phyloP scores from a whole-genome alignment of 2,113 vertebrate genomes.

The Cettia cetti region DNA sequence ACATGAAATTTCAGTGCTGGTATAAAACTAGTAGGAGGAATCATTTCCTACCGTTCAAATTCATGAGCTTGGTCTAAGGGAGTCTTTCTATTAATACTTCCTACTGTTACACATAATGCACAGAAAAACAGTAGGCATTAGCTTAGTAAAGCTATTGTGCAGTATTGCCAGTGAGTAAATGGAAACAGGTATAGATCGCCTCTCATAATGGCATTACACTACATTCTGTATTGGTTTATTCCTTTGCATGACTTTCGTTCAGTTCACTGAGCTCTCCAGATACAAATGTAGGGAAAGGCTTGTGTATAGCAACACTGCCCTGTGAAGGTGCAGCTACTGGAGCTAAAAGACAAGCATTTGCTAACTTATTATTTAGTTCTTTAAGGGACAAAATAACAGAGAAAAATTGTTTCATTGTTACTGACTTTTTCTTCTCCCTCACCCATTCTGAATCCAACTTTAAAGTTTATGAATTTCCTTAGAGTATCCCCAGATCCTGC shows the following conservation, averaged over 20 bases:
- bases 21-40: slow-evolving; percentile 35
- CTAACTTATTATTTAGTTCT: not conserved
- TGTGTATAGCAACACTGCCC: not conserved
- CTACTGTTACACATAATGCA: slow-evolving; percentile 15
- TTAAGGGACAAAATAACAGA: not conserved
- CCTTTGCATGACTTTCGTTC: not conserved
- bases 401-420: not conserved
- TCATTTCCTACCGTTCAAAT: slow-evolving; percentile 25
- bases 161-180: slow-evolving; percentile 19
- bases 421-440: not conserved
- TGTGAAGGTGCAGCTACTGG: not conserved
- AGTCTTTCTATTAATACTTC: slow-evolving; percentile 32
- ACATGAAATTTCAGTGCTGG: not conserved
- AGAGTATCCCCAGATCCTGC: not conserved
- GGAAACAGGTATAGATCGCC: slow-evolving; percentile 13
- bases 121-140: slow-evolving; percentile 19
- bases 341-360: not conserved
- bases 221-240: not conserved
- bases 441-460: not conserved
- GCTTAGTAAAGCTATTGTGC: slow-evolving; percentile 21
- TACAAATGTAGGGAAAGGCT: not conserved
- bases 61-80: not conserved
- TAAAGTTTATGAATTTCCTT: not conserved
- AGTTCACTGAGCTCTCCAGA: not conserved
- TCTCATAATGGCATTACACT: not conserved